These are phyloP conservation scores for Scophthalmus maximus DNA, from an alignment of 2,113 vertebrate genomes.

Conservation along the genomic window DNA sequence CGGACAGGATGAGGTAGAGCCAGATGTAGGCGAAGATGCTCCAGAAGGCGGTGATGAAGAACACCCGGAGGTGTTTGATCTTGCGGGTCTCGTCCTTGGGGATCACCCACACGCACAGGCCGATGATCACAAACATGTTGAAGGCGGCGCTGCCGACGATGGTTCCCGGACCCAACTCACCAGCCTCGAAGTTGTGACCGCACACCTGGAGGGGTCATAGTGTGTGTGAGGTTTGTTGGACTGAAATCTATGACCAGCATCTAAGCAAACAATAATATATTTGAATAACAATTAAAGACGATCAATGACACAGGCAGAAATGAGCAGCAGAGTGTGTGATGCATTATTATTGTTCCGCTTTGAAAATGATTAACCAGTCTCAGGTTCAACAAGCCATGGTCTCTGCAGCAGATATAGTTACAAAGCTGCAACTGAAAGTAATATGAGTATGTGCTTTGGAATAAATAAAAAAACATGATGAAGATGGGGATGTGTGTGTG, in stretches of 20 bases:
- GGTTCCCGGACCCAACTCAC: conserved; percentile 91
- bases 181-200: conserved; percentile 90
- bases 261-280: not conserved
- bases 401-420: no score
- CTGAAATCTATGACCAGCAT: no score
- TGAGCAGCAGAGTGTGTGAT: not conserved
- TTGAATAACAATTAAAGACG: not conserved
- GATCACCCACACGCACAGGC: conserved; percentile 92
- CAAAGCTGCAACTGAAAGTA: no score
- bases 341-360: no score
- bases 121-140: conserved; percentile 98
- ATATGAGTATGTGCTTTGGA: not conserved
- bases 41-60: conserved; percentile 97
- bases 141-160: conserved; percentile 97
- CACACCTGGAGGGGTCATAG: conserved; percentile 83
- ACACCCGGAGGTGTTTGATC: conserved; percentile 96
- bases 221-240: not conserved
- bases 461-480: no score
- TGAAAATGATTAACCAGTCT: no score
- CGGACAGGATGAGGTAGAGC: conserved; percentile 94
- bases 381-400: no score
- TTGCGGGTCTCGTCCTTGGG: conserved; percentile 88
- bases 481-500: conserved; percentile 33
- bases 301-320: not conserved
- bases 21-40: conserved; percentile 99